These are phyloP conservation scores for Thaleichthys pacificus DNA, from an alignment of 2,797 vertebrate species.

Conservation along the genomic window DNA sequence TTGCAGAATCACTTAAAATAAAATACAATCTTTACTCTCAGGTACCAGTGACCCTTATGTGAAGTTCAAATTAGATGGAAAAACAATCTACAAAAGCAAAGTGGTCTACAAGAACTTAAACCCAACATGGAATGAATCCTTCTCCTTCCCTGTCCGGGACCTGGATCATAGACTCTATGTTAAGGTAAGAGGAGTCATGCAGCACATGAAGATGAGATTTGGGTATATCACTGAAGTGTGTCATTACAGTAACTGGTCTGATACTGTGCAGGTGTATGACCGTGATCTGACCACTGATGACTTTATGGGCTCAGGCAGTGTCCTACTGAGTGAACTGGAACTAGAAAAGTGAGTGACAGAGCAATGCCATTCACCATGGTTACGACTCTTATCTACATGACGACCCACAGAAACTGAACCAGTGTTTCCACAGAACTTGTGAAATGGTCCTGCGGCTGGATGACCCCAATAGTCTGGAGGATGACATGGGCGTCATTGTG, in stretches of 20 bases:
- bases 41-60: conserved; percentile 97
- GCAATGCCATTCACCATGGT: not conserved
- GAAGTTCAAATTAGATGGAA: conserved; percentile 93
- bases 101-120: conserved; percentile 93
- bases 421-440: conserved; percentile 65
- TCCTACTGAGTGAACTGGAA: conserved; percentile 82
- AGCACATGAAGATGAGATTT: too few species aligned
- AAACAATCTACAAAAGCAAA: conserved; percentile 94
- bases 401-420: not conserved
- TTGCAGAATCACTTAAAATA: too few species aligned
- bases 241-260: not conserved
- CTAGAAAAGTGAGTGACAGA: conserved; percentile 81
- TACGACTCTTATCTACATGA: not conserved
- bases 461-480: conserved; percentile 93
- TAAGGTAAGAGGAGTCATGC: conserved; percentile 74
- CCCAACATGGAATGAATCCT: conserved; percentile 89
- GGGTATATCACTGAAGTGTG: not conserved
- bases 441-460: conserved; percentile 81
- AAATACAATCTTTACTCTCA: conserved; percentile 45
- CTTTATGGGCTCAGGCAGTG: conserved; percentile 89
- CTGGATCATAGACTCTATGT: conserved; percentile 87
- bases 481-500: conserved; percentile 91
- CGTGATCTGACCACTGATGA: conserved; percentile 92
- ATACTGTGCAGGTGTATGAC: conserved; percentile 83
- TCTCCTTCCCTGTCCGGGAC: conserved; percentile 85